Base-by-base conservation (phyloP, 2,888 invertebrate genomes). In the Sminthurides aquaticus region DNA sequence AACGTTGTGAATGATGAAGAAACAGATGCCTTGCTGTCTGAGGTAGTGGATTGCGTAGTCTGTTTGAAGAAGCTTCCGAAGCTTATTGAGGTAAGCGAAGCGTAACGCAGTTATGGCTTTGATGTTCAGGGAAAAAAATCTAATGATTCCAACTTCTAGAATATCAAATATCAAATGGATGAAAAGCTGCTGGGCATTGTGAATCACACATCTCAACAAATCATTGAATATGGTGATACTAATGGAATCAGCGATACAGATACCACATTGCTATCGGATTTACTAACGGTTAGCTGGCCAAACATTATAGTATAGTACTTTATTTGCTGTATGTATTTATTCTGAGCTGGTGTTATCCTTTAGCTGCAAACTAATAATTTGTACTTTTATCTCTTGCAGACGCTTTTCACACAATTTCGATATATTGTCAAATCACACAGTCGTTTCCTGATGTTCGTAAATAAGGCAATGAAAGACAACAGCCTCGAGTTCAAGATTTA, bases 11-110 rank as follows among this genome's bases (percentile, higher is more conserved):
- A 5, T 20, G 52, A 52, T 52, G 80, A 84, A 59, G 84, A 85
- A 77, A 82, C 85, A 57, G 84, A 84, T 70, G 84, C 87, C 76
- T 88, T 87, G 68, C 86, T 92, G 76, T 87, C 89, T 75, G 78
- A 80, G 75, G 83, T 93, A 54, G 85, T 93, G 0, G 91, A 94
- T 77, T 92, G 93, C 68, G 83, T 95, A 60, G 89, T 88, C 18
- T 84, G 90, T 66, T 80, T 95, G 68, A 87, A 88, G 60, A 90
- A 90, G 78, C 82, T 94, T 74, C 88, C 90, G 61, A 91, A 90
- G 75, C 89, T 91, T 25, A 84, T 93, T 48, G 91, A 92, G 82
- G 89, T 88, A 78, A 74, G 77, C 73, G 67, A n/a, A 59, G 15
- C 15, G 5, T 15, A 34, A 34, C 5, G 43, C 43, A 34, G 43